Percentiles rank a stretch among this genome's conserved stretches.
phyloP scores from a whole-genome alignment of 2,113 vertebrate species.

The Mormyrus iriodes region DNA sequence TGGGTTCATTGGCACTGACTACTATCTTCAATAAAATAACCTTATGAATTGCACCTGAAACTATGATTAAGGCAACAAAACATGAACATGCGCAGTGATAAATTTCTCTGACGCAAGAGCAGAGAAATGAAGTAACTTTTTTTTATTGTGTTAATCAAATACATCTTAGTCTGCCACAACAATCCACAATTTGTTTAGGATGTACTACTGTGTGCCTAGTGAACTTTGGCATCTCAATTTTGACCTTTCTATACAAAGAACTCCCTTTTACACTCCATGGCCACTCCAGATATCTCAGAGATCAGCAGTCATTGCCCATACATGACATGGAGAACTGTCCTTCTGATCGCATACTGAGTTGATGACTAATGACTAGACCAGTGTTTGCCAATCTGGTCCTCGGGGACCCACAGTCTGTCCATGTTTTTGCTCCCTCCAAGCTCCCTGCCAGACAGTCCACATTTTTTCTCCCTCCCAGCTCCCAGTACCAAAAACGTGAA shows the following conservation, averaged over 20 bases:
- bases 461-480: not conserved
- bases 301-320: not conserved
- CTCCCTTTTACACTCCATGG: slow-evolving; percentile 15
- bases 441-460: not conserved
- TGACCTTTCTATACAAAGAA: slow-evolving; percentile 40
- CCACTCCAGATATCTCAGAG: not conserved
- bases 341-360: not conserved
- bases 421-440: not conserved
- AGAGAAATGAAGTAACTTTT: slow-evolving; percentile 48
- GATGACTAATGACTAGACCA: not conserved
- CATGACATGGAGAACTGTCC: not conserved
- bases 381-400: not conserved
- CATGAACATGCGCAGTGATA: not conserved
- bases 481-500: not conserved
- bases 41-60: not conserved
- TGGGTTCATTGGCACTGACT: not conserved
- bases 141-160: slow-evolving; percentile 72
- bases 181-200: slow-evolving; percentile 56
- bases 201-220: slow-evolving; percentile 58
- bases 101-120: not conserved
- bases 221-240: slow-evolving; percentile 57
- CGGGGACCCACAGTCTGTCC: not conserved
- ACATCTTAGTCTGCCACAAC: slow-evolving; percentile 54
- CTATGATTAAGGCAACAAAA: no score
- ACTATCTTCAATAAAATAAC: not conserved